These are phyloP conservation scores for Alviniconcha strummeri DNA, from an alignment of 2,888 invertebrate genomes.

Conservation along the genomic window DNA sequence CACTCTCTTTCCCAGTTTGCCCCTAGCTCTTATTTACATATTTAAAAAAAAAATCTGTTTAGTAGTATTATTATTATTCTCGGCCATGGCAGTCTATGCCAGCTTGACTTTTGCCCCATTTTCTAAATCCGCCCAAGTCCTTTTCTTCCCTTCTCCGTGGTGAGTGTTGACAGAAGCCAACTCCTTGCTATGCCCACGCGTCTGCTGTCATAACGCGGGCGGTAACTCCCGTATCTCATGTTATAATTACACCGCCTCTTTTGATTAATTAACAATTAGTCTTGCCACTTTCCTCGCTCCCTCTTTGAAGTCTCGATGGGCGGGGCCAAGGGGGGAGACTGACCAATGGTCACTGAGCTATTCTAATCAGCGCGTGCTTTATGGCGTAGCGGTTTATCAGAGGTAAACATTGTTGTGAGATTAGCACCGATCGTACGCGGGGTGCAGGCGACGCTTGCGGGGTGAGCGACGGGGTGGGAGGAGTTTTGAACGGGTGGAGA, in stretches of 20 bases:
- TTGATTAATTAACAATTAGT: slow-evolving; percentile 22
- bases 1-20: too few relatives aligned
- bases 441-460: neutral
- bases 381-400: slow-evolving; percentile 6
- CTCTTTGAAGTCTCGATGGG: slow-evolving; percentile 3
- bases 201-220: neutral
- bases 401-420: slow-evolving; percentile 7
- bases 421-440: neutral
- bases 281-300: neutral
- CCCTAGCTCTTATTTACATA: too few relatives aligned
- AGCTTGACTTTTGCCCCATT: too few relatives aligned
- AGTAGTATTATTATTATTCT: too few relatives aligned
- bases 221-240: neutral
- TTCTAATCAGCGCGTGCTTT: slow-evolving; percentile 3
- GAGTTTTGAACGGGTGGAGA: neutral
- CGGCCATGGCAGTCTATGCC: too few relatives aligned
- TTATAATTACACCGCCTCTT: slow-evolving; percentile 13
- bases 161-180: neutral
- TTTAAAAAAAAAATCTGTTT: too few relatives aligned
- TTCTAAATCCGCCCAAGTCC: too few relatives aligned
- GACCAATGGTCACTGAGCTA: neutral
- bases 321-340: neutral
- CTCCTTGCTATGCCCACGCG: neutral
- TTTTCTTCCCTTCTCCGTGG: too few relatives aligned
- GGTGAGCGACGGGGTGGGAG: slow-evolving; percentile 5